Base-by-base conservation (phyloP, 2,113 vertebrate species). In the Columbina picui region DNA sequence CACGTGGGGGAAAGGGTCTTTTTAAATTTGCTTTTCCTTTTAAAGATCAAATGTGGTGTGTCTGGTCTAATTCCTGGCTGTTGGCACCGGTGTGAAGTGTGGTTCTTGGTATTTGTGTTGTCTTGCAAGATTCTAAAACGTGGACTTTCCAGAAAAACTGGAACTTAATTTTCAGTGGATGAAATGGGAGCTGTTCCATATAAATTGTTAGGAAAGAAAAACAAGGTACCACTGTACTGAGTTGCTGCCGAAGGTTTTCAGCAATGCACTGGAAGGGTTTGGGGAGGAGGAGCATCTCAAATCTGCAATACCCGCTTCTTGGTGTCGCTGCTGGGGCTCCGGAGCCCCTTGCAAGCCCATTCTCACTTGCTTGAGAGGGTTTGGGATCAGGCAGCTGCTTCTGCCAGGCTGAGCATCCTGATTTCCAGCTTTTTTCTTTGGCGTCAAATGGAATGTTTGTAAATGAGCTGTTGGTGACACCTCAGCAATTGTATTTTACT, bases 151-250 rank as follows among this genome's bases (percentile, higher is more conserved):
- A 38, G 41, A 16, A 32, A 75, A 87, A 34, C 18, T 6, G 12
- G 14, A 61, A 39, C 17, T 60, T 23, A 26, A 17, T 64, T 70
- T 87, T 39, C 57, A 43, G 3, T 5, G 41, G 32, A 22, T 63
- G 41, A 59, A 75, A 32, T 5, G 22, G 30, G 29, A 91, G 21
- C 38, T 52, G 7, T 30, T 74, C 25, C 10, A 9, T 12, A 1
- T 11, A 18, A 59, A 29, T 9, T 30, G 14, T 29, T 29, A 50
- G 29, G 60, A 87, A 67, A 71, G 12, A 38, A 71, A 75, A 71
- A 47, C 17, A 19, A 60, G 84, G 21, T 18, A 10, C 2, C 1
- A 2, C 53, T 43, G 16, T 22, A 21, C 0, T 0, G 70, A 60
- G 53, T 4, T 45, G 27, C 30, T 69, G 69, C n/a, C 45, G 55